A percentile compares a stretch with the other conserved stretches of the same genome.
These are phyloP conservation scores for Melolontha melolontha DNA, from an alignment of 2,888 invertebrate genomes.

Conservation along the genomic window DNA sequence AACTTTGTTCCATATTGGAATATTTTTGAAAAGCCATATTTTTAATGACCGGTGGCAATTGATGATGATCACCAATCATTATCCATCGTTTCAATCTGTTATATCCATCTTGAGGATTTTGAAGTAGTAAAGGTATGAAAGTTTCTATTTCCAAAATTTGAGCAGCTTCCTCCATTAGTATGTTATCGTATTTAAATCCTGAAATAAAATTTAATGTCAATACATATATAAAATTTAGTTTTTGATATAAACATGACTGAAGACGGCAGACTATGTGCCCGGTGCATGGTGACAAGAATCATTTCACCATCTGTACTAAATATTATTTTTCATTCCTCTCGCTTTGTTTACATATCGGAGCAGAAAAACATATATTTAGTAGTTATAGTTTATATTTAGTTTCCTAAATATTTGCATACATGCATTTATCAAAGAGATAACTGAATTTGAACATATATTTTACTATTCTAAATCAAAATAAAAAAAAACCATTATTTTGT, in stretches of 20 bases:
- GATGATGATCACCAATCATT: conserved; percentile 99
- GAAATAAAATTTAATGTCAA: conserved; percentile 44
- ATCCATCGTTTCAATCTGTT: conserved; percentile 99
- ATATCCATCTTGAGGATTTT: conserved; percentile 96
- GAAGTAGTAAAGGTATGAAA: conserved; percentile 97
- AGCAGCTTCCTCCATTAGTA: conserved; percentile 98
- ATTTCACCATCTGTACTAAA: no score
- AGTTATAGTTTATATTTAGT: no score
- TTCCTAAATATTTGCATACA: no score
- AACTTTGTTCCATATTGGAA: conserved; percentile 99
- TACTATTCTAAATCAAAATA: no score
- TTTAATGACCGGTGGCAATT: conserved; percentile 98
- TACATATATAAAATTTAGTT: conserved; percentile 2
- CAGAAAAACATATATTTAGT: no score
- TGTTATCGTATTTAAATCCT: conserved; percentile 98
- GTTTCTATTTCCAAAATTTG: conserved; percentile 99
- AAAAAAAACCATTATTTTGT: no score
- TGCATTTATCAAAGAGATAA: no score
- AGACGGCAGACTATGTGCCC: no score
- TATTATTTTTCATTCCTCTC: no score
- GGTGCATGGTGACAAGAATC: no score
- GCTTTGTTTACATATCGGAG: no score
- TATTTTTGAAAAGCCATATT: conserved; percentile 99
- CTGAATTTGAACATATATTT: no score
- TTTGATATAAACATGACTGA: background rate